These are phyloP conservation scores for Galeruca laticollis DNA, from an alignment of 2,888 invertebrate genomes.

Conservation along the genomic window DNA sequence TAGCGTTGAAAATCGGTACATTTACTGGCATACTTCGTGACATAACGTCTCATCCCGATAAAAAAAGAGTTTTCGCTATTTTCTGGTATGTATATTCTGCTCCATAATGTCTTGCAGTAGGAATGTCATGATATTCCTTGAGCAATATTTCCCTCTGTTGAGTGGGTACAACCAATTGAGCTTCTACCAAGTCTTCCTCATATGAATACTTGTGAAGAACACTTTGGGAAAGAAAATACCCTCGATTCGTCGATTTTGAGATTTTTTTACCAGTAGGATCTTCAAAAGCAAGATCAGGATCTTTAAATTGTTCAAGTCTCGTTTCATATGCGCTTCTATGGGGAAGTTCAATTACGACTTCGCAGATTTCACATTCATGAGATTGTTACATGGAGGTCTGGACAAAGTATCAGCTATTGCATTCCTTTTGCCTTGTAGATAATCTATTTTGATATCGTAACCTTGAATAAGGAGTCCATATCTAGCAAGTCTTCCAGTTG, in stretches of 20 bases:
- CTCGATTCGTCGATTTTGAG: conserved; percentile 39
- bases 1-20: conserved; percentile 42
- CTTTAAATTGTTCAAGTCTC: conserved; percentile 36
- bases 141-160: conserved; percentile 18
- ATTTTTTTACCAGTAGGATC: conserved; percentile 18
- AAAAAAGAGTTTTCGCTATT: conserved; percentile 41
- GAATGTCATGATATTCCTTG: conserved; percentile 29
- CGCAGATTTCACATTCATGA: conserved; percentile 7
- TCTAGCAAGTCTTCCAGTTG: conserved; percentile 61
- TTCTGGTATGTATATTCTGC: conserved; percentile 40
- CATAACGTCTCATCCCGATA: conserved; percentile 32
- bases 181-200: conserved; percentile 44
- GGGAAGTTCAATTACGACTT: conserved; percentile 27
- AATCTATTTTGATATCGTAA: too few species aligned
- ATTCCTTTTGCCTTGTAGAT: conserved; percentile 60
- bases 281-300: conserved; percentile 47
- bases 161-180: conserved; percentile 48
- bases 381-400: conserved; percentile 42
- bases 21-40: conserved; percentile 38
- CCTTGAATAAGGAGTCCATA: conserved; percentile 63
- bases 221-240: conserved; percentile 44
- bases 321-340: conserved; percentile 16
- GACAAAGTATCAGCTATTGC: conserved; percentile 60
- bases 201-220: too few species aligned
- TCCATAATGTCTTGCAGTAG: conserved; percentile 33